These are phyloP conservation scores for Neocloeon triangulifer DNA, from an alignment of 1,140 invertebrate genomes.

Conservation along the genomic window DNA sequence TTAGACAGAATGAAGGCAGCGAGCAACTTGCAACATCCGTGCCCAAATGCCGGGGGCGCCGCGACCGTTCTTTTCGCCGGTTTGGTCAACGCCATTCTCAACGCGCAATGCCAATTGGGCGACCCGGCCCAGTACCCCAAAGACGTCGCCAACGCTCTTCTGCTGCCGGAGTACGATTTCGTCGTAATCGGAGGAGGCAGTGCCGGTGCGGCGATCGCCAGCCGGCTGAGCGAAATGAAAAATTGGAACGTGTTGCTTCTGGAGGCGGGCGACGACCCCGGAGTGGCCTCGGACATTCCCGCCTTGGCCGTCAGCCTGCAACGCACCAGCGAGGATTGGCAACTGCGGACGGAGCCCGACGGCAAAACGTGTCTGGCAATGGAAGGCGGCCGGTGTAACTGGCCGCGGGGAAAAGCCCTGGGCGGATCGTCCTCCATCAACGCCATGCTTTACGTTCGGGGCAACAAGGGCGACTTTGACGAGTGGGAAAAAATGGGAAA, in stretches of 20 bases:
- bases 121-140: not conserved
- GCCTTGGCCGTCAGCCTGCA: conserved; percentile 9
- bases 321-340: conserved; percentile 15
- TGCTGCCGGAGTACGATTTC: conserved; percentile 10
- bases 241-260: conserved; percentile 19
- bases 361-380: conserved; percentile 10
- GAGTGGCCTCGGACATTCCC: conserved; percentile 10
- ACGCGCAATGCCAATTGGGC: not conserved
- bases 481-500: conserved; percentile 30
- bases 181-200: conserved; percentile 23
- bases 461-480: conserved; percentile 34
- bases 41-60: no score
- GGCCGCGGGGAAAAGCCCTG: conserved; percentile 23
- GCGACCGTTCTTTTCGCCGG: no score
- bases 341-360: conserved; percentile 20
- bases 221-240: conserved; percentile 16
- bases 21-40: no score
- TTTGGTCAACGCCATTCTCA: not conserved
- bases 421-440: conserved; percentile 44
- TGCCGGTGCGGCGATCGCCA: conserved; percentile 25
- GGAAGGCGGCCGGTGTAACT: conserved; percentile 15
- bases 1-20: no score
- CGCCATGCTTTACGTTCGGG: conserved; percentile 40
- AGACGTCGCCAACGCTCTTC: not conserved
- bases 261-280: conserved; percentile 27